phyloP scores from a whole-genome alignment of 2,113 vertebrate genomes.

The Corythoichthys haematopterus region DNA sequence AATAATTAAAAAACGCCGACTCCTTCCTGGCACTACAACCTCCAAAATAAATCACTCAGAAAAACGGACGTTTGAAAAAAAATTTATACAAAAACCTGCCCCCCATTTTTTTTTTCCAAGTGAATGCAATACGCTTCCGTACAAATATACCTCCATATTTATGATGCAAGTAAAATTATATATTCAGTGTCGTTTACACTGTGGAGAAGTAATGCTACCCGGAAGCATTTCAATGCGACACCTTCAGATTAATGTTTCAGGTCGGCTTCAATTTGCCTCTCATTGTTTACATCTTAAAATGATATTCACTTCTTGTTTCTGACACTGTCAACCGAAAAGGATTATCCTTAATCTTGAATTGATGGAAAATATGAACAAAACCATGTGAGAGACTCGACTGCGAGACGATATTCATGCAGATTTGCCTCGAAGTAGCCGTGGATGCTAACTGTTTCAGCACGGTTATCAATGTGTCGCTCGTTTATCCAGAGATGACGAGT shows the following conservation, averaged over 20 bases:
- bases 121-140: no score
- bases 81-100: no score
- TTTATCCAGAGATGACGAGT: conserved; percentile 53
- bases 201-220: conserved; percentile 34
- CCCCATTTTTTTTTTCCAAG: no score
- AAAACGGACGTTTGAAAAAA: no score
- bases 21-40: no score
- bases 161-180: no score
- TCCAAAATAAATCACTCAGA: no score
- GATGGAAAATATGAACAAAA: not conserved
- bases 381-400: not conserved
- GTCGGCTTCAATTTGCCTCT: conserved; percentile 51
- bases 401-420: conserved; percentile 8
- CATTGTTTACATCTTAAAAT: conserved; percentile 70
- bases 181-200: no score
- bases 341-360: not conserved
- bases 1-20: no score
- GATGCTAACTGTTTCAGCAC: conserved; percentile 52
- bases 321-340: conserved; percentile 25
- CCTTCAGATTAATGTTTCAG: conserved; percentile 68
- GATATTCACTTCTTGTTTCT: conserved; percentile 21
- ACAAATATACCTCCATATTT: no score
- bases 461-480: conserved; percentile 29
- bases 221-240: conserved; percentile 66
- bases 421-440: conserved; percentile 42